Evolutionary conservation across 2,797 vertebrate species (phyloP).

Genomic region (Xyrichtys novacula): DNA sequence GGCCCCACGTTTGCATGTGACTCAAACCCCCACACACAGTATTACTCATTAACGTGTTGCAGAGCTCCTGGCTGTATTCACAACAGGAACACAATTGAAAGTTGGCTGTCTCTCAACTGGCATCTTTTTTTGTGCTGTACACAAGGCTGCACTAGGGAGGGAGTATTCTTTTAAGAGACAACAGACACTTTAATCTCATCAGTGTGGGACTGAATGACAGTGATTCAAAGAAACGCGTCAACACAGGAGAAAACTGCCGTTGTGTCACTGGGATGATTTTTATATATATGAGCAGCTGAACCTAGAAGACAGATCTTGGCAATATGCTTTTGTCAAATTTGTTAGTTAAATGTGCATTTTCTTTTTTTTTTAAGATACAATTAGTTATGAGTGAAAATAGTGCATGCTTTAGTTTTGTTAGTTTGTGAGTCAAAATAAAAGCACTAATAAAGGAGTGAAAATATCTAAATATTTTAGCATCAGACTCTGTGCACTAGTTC

Average conservation of each 20-base stretch:
- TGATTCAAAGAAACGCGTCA: constrained; percentile 24
- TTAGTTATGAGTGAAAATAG: not conserved
- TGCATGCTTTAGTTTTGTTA: not conserved
- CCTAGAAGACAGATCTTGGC: too few species aligned
- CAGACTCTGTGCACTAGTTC: constrained; percentile 1
- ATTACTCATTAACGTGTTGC: constrained; percentile 40
- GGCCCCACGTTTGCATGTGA: constrained; percentile 25
- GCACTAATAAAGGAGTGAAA: not conserved
- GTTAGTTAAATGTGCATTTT: too few species aligned
- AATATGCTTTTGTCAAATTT: too few species aligned
- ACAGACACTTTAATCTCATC: constrained; percentile 52
- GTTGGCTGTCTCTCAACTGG: constrained; percentile 43
- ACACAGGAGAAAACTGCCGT: constrained; percentile 8
- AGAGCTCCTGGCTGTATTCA: constrained; percentile 48
- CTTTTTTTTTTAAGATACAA: too few species aligned
- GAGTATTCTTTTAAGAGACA: constrained; percentile 41
- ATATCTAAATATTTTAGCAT: constrained; percentile 4
- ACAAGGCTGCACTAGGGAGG: constrained; percentile 6
- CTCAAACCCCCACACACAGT: constrained; percentile 34
- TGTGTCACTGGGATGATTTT: too few species aligned
- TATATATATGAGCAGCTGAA: too few species aligned
- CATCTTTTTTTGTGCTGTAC: constrained; percentile 28
- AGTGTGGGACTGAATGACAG: constrained; percentile 22
- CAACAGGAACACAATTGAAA: constrained; percentile 49
- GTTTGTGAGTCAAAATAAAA: not conserved